Percentiles rank a stretch among this genome's conserved stretches.
Evolutionary conservation across 2,113 vertebrate species (phyloP).

Genomic region (Macrotus californicus): DNA sequence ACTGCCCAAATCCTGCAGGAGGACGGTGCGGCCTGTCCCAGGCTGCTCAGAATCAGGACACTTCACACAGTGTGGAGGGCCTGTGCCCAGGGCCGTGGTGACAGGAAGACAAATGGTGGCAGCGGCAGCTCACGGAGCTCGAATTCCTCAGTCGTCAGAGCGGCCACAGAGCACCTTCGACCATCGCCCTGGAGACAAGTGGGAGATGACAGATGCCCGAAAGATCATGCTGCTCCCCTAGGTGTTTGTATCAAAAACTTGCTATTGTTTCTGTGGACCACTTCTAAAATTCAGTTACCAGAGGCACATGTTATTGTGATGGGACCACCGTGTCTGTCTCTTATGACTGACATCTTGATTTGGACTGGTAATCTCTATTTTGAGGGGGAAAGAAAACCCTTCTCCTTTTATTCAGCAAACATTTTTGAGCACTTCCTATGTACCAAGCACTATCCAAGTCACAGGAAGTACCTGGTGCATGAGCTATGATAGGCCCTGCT

Average conservation of each 20-base stretch:
- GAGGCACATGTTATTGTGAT: neutral
- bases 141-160: constrained; percentile 25
- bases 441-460: neutral
- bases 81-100: neutral
- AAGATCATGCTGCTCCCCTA: constrained; percentile 27
- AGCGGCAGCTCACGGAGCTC: neutral
- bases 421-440: neutral
- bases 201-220: constrained; percentile 29
- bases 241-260: constrained; percentile 27
- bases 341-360: neutral
- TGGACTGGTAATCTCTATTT: neutral
- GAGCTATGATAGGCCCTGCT: neutral
- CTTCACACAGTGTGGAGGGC: neutral
- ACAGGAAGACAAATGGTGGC: neutral
- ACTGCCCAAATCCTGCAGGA: neutral
- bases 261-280: neutral
- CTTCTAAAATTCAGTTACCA: neutral
- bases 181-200: constrained; percentile 25
- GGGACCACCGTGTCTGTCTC: neutral
- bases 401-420: neutral
- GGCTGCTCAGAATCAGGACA: neutral
- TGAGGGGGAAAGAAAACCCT: neutral
- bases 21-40: neutral
- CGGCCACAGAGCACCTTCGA: neutral
- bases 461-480: neutral